phyloP scores from a whole-genome alignment of 2,113 vertebrate genomes.

The Capra hircus region DNA sequence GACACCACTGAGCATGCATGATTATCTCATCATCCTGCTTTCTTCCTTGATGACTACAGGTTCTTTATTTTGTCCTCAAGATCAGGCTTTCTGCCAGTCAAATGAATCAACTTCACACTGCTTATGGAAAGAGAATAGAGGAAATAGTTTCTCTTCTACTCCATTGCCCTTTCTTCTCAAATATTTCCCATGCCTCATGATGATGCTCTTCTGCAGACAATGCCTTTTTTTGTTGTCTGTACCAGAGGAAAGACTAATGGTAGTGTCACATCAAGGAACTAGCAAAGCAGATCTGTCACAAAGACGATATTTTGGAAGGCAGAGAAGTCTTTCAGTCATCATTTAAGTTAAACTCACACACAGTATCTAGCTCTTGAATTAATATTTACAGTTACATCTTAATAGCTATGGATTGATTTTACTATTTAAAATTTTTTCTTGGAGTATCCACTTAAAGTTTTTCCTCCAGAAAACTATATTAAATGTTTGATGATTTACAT shows the following conservation, averaged over 20 bases:
- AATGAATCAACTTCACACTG: not conserved
- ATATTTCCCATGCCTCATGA: not conserved
- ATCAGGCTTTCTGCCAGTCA: not conserved
- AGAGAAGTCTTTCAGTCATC: not conserved
- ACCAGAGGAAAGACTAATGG: not conserved
- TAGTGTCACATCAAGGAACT: not conserved
- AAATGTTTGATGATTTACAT: not conserved
- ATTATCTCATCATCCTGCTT: not conserved
- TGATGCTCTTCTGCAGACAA: not conserved
- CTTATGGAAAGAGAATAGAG: not conserved
- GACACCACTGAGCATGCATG: not conserved
- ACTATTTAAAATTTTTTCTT: not conserved
- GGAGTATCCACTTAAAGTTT: not conserved
- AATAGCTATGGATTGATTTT: not conserved
- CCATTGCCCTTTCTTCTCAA: not conserved
- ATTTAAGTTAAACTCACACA: not conserved
- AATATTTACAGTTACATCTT: not conserved
- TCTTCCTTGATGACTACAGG: not conserved
- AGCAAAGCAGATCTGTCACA: not conserved
- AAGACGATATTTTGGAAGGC: not conserved
- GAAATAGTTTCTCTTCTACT: not conserved
- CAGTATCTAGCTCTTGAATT: not conserved
- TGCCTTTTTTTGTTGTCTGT: not conserved
- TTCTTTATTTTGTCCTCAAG: not conserved
- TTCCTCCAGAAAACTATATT: not conserved